phyloP scores from a whole-genome alignment of 2,888 invertebrate species.

The Megaustenia siamemsis region DNA sequence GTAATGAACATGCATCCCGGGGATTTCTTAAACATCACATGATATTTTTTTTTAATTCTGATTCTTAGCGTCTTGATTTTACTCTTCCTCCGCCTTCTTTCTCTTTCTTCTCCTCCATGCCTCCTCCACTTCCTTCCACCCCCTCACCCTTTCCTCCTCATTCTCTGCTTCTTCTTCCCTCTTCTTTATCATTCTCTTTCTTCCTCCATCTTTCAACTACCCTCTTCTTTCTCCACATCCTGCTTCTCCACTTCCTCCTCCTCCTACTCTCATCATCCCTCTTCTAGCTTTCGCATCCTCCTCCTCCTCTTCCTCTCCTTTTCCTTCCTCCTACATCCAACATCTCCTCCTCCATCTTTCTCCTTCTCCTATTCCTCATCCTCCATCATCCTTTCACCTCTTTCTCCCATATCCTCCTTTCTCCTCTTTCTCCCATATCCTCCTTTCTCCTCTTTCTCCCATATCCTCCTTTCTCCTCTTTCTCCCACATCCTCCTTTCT shows the following conservation, averaged over 20 bases:
- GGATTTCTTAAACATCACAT: too few species aligned
- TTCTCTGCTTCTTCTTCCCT: background rate
- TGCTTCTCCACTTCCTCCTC: too few species aligned
- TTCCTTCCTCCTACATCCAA: background rate
- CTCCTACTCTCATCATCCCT: background rate
- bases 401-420: background rate
- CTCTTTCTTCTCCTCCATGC: background rate
- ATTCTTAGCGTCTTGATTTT: too few species aligned
- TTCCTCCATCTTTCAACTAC: too few species aligned
- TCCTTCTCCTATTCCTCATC: background rate
- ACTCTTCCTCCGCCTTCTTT: background rate
- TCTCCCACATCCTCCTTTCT: background rate
- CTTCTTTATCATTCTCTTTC: background rate
- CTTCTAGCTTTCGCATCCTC: background rate
- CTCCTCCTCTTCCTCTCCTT: background rate
- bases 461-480: too few species aligned
- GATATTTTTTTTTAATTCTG: too few species aligned
- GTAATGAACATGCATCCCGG: too few species aligned
- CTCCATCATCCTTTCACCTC: background rate
- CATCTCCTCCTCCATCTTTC: background rate
- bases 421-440: background rate
- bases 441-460: background rate
- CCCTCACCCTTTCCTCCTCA: background rate
- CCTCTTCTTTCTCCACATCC: too few species aligned
- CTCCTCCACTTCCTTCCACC: background rate